These are phyloP conservation scores for Vulpes lagopus DNA, from an alignment of 2,113 vertebrate species.

Conservation along the genomic window DNA sequence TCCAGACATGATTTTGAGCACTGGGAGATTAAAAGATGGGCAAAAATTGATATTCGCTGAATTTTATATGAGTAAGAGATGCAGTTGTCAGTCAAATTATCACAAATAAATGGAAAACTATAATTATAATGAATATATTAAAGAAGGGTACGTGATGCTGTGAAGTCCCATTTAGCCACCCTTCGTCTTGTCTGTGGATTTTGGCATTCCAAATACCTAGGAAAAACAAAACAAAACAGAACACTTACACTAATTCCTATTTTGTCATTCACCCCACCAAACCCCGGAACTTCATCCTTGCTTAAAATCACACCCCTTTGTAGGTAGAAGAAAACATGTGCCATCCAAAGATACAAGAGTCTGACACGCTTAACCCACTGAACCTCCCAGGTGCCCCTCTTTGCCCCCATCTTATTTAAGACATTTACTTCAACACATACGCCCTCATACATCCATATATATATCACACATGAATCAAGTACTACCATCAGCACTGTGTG, in stretches of 20 bases:
- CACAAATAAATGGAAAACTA: background rate
- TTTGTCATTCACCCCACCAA: background rate
- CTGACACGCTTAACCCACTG: background rate
- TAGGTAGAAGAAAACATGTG: background rate
- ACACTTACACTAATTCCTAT: background rate
- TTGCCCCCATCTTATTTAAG: background rate
- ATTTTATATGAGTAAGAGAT: background rate
- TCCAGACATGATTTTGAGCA: background rate
- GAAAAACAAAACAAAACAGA: background rate
- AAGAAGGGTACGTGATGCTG: background rate
- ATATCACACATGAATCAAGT: background rate
- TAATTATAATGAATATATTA: background rate
- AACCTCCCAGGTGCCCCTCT: background rate
- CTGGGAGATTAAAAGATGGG: background rate
- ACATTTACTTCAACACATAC: too few relatives aligned
- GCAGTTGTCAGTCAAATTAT: background rate
- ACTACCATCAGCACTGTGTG: background rate
- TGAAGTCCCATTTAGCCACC: background rate
- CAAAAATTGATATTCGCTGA: background rate
- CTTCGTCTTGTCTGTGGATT: background rate
- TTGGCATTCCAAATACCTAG: background rate
- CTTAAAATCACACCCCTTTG: background rate
- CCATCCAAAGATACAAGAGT: background rate
- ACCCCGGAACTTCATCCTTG: background rate
- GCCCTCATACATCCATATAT: accelerated